Evolutionary conservation across 2,113 vertebrate genomes (phyloP), one percentile per base, ranked within the genome.

Genomic region (Gobio gobio): DNA sequence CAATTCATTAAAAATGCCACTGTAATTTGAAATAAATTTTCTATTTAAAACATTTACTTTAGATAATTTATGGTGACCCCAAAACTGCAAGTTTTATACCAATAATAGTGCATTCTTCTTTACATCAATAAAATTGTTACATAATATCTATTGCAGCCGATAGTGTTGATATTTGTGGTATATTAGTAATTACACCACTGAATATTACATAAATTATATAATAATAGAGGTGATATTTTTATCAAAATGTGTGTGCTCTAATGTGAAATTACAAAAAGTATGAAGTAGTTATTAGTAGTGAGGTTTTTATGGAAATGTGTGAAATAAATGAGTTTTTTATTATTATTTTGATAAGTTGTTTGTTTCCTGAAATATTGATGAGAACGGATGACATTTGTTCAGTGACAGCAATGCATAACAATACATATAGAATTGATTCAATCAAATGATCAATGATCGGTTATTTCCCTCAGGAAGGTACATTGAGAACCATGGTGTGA

Each of bases 401-500:
- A 51, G 16, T 33, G 4, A 36, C 10, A 8, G 10, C 26, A 33
- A 33, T 66, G 13, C 58, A 61, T 5, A 29, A 59, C n/a, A 59
- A 10, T 29, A 13, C 24, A 26, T 63, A 68, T 12, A 72, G 16
- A 72, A 43, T 4, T 72, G 9, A 72, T 10, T 22, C 20, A 72
- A 45, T 10, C 64, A 36, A 56, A 56, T 29, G 14, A 43, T 76
- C 0, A 90, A 72, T 18, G 40, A n/a, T 72, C 18, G 36, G 16
- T 33, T 49, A 13, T 88, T 68, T 61, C 12, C 77, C 0, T 54
- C 47, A 98, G 97, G 97, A 64, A 94, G 86, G 5, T 95, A 97
- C 81, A 16, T 95, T 18, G 96, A 98, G 91, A 96, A 96, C 84
- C 97, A 98, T 0, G 96, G 97, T 0, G 97, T 98, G 10, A 94